Conservation (phyloP, 2,113 vertebrate species). For the Accipiter virgatus region DNA sequence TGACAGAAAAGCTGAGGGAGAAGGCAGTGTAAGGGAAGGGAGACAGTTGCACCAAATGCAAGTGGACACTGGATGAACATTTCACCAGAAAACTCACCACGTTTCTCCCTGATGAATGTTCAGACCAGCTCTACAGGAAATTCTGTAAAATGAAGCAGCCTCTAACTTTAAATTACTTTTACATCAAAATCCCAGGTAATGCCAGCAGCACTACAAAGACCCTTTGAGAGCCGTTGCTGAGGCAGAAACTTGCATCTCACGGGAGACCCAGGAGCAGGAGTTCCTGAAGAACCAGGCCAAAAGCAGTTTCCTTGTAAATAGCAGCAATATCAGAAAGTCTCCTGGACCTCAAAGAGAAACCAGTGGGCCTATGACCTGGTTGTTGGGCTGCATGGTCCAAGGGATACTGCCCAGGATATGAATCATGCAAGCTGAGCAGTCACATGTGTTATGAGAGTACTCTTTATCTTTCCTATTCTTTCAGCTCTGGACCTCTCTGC, state of each 20-base stretch:
- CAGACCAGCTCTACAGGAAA: neutral
- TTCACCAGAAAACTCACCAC: neutral
- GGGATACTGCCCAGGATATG: neutral
- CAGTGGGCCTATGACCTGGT: neutral
- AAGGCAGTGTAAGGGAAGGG: neutral
- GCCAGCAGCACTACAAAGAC: neutral
- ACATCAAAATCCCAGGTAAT: neutral
- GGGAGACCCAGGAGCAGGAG: neutral
- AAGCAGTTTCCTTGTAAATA: neutral
- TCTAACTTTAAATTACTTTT: neutral
- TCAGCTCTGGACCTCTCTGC: neutral
- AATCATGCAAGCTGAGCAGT: slow-evolving; percentile 3
- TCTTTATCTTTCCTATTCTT: slow-evolving; percentile 33
- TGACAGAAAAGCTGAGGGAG: neutral
- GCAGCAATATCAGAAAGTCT: neutral
- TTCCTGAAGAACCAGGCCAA: neutral
- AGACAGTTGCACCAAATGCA: neutral
- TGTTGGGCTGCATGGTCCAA: neutral
- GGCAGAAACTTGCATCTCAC: neutral
- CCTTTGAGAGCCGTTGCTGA: neutral
- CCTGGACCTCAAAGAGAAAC: neutral
- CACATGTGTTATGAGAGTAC: neutral
- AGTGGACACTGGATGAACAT: neutral
- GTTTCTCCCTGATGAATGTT: neutral
- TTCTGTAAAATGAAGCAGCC: neutral